These are phyloP conservation scores for Petrolisthes cinctipes DNA, from an alignment of 2,888 invertebrate genomes.

Conservation along the genomic window DNA sequence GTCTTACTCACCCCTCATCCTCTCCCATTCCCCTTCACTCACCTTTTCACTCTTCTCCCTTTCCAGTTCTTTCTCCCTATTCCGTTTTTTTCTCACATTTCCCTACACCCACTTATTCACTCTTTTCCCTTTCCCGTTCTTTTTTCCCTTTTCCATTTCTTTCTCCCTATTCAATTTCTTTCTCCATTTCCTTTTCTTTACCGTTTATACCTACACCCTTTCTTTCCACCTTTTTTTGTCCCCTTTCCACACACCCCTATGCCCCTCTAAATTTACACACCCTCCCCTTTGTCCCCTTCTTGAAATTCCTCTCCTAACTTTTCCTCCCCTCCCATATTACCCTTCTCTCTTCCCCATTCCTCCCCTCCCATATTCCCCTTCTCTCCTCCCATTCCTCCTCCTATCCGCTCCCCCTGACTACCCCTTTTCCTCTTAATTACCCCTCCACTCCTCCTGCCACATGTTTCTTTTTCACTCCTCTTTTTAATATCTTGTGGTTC, in stretches of 20 bases:
- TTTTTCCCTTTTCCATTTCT: background rate
- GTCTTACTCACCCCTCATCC: background rate
- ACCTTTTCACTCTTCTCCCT: background rate
- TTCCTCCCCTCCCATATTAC: background rate
- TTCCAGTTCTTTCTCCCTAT: background rate
- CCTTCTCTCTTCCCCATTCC: background rate
- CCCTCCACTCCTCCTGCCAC: background rate
- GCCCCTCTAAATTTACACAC: background rate
- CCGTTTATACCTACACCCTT: background rate
- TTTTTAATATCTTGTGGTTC: background rate
- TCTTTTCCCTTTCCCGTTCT: background rate
- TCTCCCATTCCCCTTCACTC: background rate
- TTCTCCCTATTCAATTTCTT: background rate
- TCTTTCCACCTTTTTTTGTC: background rate
- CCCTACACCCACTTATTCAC: background rate
- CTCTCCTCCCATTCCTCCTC: background rate
- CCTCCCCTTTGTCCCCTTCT: background rate
- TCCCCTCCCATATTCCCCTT: background rate
- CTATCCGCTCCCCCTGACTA: conserved; percentile 5
- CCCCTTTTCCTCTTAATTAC: background rate
- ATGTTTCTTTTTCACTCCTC: conserved; percentile 9
- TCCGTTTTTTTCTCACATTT: background rate
- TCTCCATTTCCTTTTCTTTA: background rate
- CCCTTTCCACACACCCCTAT: background rate
- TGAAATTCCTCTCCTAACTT: background rate